Evolutionary conservation across 2,888 invertebrate genomes (phyloP).

Genomic region (Sturmia bella): DNA sequence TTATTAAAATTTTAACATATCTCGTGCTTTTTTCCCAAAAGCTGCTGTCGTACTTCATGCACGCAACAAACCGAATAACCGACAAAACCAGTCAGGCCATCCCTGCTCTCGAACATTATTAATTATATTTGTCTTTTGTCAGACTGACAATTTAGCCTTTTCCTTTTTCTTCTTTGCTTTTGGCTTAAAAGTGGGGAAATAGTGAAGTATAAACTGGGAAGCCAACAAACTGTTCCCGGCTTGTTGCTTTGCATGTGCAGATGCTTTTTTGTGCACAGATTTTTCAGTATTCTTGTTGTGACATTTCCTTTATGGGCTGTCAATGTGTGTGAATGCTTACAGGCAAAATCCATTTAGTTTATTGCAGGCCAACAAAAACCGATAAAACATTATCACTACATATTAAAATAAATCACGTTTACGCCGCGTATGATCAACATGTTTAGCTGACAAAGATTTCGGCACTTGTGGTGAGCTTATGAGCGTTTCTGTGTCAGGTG

Average conservation of each 20-base stretch:
- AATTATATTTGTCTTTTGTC: constrained; percentile 51
- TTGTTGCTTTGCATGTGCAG: constrained; percentile 23
- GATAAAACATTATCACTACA: constrained; percentile 79
- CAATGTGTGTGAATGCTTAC: background rate
- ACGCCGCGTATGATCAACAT: constrained; percentile 58
- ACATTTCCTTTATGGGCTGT: background rate
- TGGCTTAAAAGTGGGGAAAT: background rate
- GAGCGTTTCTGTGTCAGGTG: too few relatives aligned
- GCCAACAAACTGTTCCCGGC: constrained; percentile 23
- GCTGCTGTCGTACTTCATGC: background rate
- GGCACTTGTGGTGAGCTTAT: background rate
- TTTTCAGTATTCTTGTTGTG: background rate
- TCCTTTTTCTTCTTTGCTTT: background rate
- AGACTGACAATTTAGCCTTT: constrained; percentile 45
- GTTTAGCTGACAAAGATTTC: constrained; percentile 17
- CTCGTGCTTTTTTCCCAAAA: background rate
- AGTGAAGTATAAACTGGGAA: background rate
- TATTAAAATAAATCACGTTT: constrained; percentile 79
- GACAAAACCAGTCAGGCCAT: background rate
- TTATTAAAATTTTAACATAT: constrained; percentile 24
- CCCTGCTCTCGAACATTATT: constrained; percentile 31
- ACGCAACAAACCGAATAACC: background rate
- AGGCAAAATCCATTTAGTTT: constrained; percentile 25
- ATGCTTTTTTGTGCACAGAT: constrained; percentile 5
- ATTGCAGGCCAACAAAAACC: constrained; percentile 72